Conservation (phyloP, 2,113 vertebrate genomes). For the Sander lucioperca region DNA sequence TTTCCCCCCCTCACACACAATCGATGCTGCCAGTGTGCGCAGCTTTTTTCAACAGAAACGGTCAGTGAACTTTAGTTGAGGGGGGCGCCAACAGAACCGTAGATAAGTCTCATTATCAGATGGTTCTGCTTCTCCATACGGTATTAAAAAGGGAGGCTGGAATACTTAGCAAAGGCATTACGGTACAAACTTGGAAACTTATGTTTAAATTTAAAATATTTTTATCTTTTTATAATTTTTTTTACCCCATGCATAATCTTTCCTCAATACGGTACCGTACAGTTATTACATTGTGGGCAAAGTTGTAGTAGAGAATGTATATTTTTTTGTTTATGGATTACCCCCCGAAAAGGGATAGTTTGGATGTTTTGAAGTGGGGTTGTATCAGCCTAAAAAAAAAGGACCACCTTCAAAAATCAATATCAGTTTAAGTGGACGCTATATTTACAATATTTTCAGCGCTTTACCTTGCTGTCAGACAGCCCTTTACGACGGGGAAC, state of each 20-base stretch:
- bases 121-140: slow-evolving; percentile 41
- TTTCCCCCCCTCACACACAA: not conserved
- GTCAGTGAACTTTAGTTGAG: slow-evolving; percentile 41
- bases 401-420: too few relatives aligned
- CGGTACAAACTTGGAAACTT: slow-evolving; percentile 55
- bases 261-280: slow-evolving; percentile 32
- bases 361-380: too few relatives aligned
- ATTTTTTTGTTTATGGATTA: not conserved
- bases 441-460: too few relatives aligned
- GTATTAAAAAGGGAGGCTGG: slow-evolving; percentile 69
- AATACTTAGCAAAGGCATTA: slow-evolving; percentile 63
- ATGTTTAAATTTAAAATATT: slow-evolving; percentile 51
- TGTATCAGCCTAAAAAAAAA: too few relatives aligned
- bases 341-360: not conserved
- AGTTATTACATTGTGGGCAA: slow-evolving; percentile 44
- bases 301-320: slow-evolving; percentile 27
- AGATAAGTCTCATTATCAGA: slow-evolving; percentile 24
- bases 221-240: slow-evolving; percentile 44
- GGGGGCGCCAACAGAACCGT: slow-evolving; percentile 14
- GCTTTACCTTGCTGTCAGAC: too few relatives aligned
- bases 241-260: slow-evolving; percentile 37
- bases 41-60: slow-evolving; percentile 30
- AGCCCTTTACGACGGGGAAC: too few relatives aligned
- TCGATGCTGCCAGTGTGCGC: slow-evolving; percentile 48
- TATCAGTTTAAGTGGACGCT: too few relatives aligned